phyloP scores from a whole-genome alignment of 2,888 invertebrate genomes.

The Heliconius hortense region DNA sequence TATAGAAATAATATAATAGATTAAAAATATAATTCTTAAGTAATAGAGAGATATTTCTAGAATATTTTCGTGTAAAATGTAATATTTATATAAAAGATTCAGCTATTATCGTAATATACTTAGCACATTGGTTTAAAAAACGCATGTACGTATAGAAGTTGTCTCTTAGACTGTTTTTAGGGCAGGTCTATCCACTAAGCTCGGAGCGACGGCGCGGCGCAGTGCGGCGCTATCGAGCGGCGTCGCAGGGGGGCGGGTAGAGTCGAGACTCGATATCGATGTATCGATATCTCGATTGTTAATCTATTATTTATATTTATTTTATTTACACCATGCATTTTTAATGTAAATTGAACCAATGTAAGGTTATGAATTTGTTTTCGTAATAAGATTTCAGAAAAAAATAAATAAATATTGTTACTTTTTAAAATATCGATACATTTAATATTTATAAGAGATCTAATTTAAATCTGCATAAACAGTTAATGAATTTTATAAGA shows the following conservation, averaged over 20 bases:
- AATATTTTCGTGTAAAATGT: not conserved
- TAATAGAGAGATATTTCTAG: no score
- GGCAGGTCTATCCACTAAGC: conserved; percentile 42
- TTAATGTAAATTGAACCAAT: not conserved
- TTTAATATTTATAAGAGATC: conserved; percentile 3
- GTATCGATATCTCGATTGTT: conserved; percentile 42
- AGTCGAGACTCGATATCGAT: conserved; percentile 46
- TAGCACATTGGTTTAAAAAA: conserved; percentile 8
- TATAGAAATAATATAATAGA: not conserved
- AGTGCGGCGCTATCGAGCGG: conserved; percentile 76
- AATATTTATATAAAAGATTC: not conserved
- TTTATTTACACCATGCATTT: not conserved
- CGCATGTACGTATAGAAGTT: conserved; percentile 31
- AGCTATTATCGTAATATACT: conserved; percentile 9
- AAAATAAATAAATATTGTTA: not conserved
- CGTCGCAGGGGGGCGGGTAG: conserved; percentile 42
- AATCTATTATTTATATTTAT: conserved; percentile 26
- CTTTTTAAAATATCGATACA: not conserved
- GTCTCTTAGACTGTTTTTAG: conserved; percentile 41
- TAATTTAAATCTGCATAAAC: not conserved
- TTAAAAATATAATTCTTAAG: not conserved
- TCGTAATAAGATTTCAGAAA: not conserved
- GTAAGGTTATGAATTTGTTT: not conserved
- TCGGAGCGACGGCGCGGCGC: conserved; percentile 65
- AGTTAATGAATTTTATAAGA: not conserved